Base-by-base conservation (phyloP, 2,113 vertebrate species). In the Thermophis baileyi region DNA sequence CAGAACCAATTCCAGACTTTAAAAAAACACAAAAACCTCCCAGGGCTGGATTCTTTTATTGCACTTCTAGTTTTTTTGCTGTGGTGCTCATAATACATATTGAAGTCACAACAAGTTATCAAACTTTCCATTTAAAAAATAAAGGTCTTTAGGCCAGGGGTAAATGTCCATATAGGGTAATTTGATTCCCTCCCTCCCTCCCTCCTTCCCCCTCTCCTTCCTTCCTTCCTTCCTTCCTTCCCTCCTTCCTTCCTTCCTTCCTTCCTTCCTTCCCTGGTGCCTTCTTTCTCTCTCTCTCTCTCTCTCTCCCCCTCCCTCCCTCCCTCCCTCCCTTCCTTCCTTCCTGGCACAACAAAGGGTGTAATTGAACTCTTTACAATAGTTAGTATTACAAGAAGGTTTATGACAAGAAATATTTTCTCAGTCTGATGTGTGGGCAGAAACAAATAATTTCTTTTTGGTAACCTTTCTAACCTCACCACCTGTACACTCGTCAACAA, bases 371-470 rank as follows among this genome's bases (percentile, higher is more conserved):
- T 92, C 0, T 54, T 91, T 6, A 35, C n/a, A 91, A 69, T 35
- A 44, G 74, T 51, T 5, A 0, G 20, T 18, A 10, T 92, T 89
- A 89, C 35, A 49, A 93, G 47, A 57, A 89, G 4, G 0, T 92
- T 92, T 93, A 44, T n/a, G 90, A 12, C 57, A 57, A 89, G 86
- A 46, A 91, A 50, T 47, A 18, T 95, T 95, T 93, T 94, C 74
- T 87, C 91, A 92, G 81, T 94, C 85, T 88, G 40, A 14, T 60
- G n/a, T 91, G 51, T 95, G 14, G 0, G 91, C 86, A 94, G 91
- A 94, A 95, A 91, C 2, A 92, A 96, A 35, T 47, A 89, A 74
- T 85, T 94, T 91, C 74, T 89, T 94, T 93, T 60, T 92, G 88
- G 24, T 93, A 90, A 85, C 9, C 88, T 88, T 89, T 69, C 11